These are phyloP conservation scores for Astyanax mexicanus DNA, from an alignment of 2,797 vertebrate species.

Conservation along the genomic window DNA sequence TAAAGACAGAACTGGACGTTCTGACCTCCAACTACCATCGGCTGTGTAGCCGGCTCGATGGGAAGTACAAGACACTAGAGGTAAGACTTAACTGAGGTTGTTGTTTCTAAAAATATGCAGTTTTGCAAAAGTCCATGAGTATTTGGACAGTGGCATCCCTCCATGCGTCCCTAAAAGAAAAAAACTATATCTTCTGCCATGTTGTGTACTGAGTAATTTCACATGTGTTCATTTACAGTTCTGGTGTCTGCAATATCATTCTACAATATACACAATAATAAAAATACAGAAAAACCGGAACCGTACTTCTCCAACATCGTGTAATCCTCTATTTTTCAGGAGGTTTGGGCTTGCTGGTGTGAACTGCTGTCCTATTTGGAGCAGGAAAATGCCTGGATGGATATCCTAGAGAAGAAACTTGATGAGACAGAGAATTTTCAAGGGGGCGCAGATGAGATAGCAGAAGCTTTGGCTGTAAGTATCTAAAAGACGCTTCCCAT, in stretches of 20 bases:
- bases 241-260: too few species aligned
- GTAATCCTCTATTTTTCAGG: conserved; percentile 73
- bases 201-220: too few species aligned
- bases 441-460: conserved; percentile 87
- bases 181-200: too few species aligned
- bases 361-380: conserved; percentile 92
- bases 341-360: conserved; percentile 96
- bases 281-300: too few species aligned
- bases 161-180: too few species aligned
- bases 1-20: conserved; percentile 90
- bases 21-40: conserved; percentile 92
- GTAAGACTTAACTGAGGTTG: conserved; percentile 65
- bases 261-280: too few species aligned
- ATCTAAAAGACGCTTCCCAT: too few species aligned
- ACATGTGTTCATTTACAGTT: too few species aligned
- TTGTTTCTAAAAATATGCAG: too few species aligned
- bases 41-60: conserved; percentile 92
- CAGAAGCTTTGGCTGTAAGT: conserved; percentile 89
- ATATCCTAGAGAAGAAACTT: conserved; percentile 90
- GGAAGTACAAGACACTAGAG: conserved; percentile 96
- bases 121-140: too few species aligned
- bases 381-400: conserved; percentile 92
- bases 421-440: conserved; percentile 87
- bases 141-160: too few species aligned
- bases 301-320: too few species aligned